Evolutionary conservation across 2,113 vertebrate species (phyloP), one percentile per base, ranked within the genome.

Genomic region (Chaetodon auriga): DNA sequence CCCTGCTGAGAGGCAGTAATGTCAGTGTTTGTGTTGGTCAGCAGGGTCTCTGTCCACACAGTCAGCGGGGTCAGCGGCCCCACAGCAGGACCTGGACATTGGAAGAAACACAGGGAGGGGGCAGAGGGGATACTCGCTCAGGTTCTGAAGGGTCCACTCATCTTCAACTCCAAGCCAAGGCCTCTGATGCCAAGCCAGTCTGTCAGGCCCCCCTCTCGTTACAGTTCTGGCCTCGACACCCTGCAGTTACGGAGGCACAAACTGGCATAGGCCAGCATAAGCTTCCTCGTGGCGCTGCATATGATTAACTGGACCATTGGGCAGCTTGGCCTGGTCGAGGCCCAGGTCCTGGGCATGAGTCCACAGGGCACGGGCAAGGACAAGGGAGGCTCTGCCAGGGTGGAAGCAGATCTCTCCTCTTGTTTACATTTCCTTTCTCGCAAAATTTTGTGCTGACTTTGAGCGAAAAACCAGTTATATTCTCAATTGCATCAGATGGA

Each of bases 221-320:
- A 81, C 30, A 82, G 82, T 73, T 83, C 77, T 90, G 87, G 90
- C 89, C 88, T 92, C 57, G 53, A 89, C 89, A 77, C 86, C 88
- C 90, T 41, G 75, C 81, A 45, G 89, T 79, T 76, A 89, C 10
- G 82, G 85, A 92, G 88, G 80, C 90, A 84, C 69, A 75, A 89
- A 84, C 93, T 95, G 94, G 94, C 92, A 91, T 85, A 70, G 86
- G 81, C 63, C 81, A 84, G 49, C 91, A 89, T 87, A 90, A 90
- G 90, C 90, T 90, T 93, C 90, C 92, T 94, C 76, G 68, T 85
- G 81, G 93, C 93, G 69, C 94, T 94, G 95, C 94, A 95, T 95
- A 94, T 94, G 91, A 95, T 95, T 95, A 95, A 89, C 93, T 94
- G 95, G 93, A 92, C 92, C 93, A 95, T 94, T 95, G 95, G 91